Evolutionary conservation across 2,113 vertebrate genomes (phyloP).

Genomic region (Perca flavescens): DNA sequence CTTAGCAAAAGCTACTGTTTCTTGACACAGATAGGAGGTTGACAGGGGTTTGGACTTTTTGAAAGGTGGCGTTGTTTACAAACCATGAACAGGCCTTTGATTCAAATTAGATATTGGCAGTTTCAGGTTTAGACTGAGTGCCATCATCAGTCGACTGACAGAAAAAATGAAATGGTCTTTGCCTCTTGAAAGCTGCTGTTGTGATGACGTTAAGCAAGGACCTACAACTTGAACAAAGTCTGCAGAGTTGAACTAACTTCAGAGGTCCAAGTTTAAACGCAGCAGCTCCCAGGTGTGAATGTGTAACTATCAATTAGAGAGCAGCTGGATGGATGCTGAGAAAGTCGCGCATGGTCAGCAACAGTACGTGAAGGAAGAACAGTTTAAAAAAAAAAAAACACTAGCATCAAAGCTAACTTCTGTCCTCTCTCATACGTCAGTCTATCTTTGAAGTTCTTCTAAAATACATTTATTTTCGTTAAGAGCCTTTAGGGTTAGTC

Average conservation of each 20-base stretch:
- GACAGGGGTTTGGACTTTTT: neutral
- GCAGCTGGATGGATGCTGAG: conserved; percentile 7
- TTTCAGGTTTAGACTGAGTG: neutral
- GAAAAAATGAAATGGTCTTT: neutral
- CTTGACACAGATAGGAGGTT: neutral
- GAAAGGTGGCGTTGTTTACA: conserved; percentile 31
- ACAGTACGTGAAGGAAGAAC: conserved; percentile 26
- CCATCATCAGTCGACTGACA: neutral
- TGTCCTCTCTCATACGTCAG: conserved; percentile 19
- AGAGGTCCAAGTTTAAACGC: conserved; percentile 31
- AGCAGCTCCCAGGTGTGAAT: conserved; percentile 15
- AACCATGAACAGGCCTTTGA: conserved; percentile 44
- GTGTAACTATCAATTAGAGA: conserved; percentile 25
- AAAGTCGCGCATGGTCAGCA: conserved; percentile 32
- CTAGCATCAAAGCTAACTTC: conserved; percentile 44
- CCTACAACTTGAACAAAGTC: neutral
- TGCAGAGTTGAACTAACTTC: conserved; percentile 10
- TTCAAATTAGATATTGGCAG: neutral
- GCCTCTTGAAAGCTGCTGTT: conserved; percentile 4
- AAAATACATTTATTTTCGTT: conserved; percentile 15
- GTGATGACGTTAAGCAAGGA: conserved; percentile 11
- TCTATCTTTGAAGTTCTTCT: conserved; percentile 42
- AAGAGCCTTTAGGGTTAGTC: conserved; percentile 17
- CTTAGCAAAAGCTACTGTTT: conserved; percentile 16
- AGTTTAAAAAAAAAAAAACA: neutral